phyloP scores from a whole-genome alignment of 2,113 vertebrate species.

The Rhabdornis inornatus region DNA sequence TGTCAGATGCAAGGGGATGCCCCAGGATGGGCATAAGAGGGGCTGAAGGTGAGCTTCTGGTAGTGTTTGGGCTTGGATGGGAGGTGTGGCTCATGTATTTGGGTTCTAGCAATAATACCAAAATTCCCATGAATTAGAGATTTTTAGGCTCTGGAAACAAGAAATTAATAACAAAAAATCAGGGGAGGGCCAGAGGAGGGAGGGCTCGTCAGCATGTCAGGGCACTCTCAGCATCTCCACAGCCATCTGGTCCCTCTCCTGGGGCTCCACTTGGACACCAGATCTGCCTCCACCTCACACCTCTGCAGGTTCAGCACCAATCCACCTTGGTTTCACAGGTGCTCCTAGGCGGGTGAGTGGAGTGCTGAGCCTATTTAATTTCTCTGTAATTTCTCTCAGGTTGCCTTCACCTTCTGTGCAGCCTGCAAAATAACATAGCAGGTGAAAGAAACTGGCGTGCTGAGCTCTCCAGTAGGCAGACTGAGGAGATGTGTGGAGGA shows the following conservation, averaged over 20 bases:
- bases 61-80: neutral
- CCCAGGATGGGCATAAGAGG: neutral
- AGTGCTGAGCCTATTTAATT: neutral
- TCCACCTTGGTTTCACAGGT: neutral
- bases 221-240: neutral
- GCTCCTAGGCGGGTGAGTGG: accelerated
- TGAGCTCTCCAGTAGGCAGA: neutral
- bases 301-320: accelerated
- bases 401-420: neutral
- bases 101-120: neutral
- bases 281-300: neutral
- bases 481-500: neutral
- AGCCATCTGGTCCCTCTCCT: neutral
- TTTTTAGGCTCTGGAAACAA: neutral
- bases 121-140: neutral
- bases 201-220: neutral
- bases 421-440: neutral
- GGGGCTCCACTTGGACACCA: neutral
- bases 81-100: neutral
- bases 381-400: neutral
- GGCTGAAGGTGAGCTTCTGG: neutral
- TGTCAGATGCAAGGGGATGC: neutral
- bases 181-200: neutral
- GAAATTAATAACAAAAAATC: neutral
- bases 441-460: neutral